phyloP scores from a whole-genome alignment of 1,140 invertebrate genomes.

The Drosophila watanabei region DNA sequence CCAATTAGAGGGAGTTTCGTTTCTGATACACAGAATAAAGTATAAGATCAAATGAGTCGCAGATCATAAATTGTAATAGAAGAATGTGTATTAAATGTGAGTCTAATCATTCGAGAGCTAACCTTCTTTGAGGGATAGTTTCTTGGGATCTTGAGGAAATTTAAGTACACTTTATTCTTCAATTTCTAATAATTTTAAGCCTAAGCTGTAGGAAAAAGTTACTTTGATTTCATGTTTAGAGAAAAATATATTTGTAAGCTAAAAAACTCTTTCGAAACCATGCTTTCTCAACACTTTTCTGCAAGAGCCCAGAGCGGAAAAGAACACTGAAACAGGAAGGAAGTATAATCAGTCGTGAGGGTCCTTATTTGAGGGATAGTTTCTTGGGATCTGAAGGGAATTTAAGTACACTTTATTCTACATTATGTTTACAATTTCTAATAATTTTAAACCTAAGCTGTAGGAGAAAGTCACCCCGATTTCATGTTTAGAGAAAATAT shows the following conservation, averaged over 20 bases:
- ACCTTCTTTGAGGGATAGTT: background rate
- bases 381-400: no score
- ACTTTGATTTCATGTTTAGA: background rate
- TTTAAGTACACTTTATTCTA: no score
- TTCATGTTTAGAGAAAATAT: background rate
- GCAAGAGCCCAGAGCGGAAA: background rate
- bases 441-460: no score
- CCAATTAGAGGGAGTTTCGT: constrained; percentile 48
- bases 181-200: background rate
- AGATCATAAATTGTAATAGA: constrained; percentile 26
- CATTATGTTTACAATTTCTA: no score
- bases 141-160: background rate
- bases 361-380: no score
- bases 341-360: no score
- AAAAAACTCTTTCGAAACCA: background rate
- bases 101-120: background rate
- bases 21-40: background rate
- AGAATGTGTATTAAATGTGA: background rate
- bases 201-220: background rate
- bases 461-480: no score
- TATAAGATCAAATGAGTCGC: constrained; percentile 21
- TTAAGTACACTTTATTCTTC: background rate
- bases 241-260: background rate
- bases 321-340: constrained; percentile 8
- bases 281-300: background rate